Base-by-base conservation (phyloP, 2,888 invertebrate genomes). In the Geophilus truncorum region DNA sequence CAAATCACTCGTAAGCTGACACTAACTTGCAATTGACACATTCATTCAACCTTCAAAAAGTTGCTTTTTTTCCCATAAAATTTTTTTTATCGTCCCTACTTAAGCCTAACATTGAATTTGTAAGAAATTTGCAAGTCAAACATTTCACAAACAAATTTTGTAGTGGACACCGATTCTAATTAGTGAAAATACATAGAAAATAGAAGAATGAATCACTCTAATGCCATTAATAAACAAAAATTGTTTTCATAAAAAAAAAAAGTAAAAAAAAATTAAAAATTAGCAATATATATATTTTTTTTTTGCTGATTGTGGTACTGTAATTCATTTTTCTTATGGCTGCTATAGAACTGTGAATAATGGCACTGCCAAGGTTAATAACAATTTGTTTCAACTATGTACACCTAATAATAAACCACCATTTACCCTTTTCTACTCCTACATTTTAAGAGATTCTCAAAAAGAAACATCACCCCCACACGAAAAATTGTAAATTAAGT, bases 341-440 rank as follows among this genome's bases (percentile, higher is more conserved):
- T 18, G 57, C 57, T 57, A 57, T 57, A 57, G 21, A 57, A 57
- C 23, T 57, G 57, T 57, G 57, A 57, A 57, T 57, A 57, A 57
- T 57, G 57, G 57, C 57, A 57, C 57, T 57, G 57, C 57, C 57
- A 57, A 57, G 57, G 57, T 57, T 57, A 57, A 57, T 57, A 57
- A 57, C 57, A 57, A 57, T 57, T 57, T 21, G 57, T 57, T 57
- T 21, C 21, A 57, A 23, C 57, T 57, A 57, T 57, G 12, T 57
- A 57, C 57, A 57, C 57, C 57, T 57, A 57, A 57, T 57, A 57
- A 57, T 23, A 57, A 57, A 23, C 10, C 6, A 18, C 57, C 57
- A 23, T 57, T 57, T 23, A 57, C 18, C 57, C 57, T 21, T 40
- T 40, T 57, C 57, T 57, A 57, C 2, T 57, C 21, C 57, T 57